These are phyloP conservation scores for Meteorus sp. DNA, from an alignment of 1,140 invertebrate species.

Conservation along the genomic window DNA sequence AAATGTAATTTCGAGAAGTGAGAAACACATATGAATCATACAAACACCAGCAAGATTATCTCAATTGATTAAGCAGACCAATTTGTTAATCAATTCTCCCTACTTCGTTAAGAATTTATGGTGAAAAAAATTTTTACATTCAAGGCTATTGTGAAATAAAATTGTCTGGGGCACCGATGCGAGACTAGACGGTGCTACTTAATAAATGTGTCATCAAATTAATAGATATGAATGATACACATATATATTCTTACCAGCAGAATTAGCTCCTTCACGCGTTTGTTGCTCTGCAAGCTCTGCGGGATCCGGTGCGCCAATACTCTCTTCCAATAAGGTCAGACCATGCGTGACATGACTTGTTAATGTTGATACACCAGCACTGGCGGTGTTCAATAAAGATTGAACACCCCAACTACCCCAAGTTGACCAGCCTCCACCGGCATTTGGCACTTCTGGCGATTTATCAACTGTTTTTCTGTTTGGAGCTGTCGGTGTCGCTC, in stretches of 20 bases:
- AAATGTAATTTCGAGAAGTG: background rate
- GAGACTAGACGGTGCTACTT: no score
- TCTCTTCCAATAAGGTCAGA: conserved; percentile 73
- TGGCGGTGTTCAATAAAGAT: conserved; percentile 73
- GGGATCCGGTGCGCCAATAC: conserved; percentile 76
- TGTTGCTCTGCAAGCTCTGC: conserved; percentile 67
- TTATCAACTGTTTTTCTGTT: conserved; percentile 34
- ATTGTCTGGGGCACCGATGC: background rate
- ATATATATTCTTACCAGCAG: conserved; percentile 19
- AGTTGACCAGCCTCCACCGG: conserved; percentile 58
- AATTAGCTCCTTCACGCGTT: background rate
- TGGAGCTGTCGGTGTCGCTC: conserved; percentile 35
- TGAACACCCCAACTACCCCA: conserved; percentile 72
- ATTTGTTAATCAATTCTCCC: conserved; percentile 27
- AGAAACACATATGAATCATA: background rate
- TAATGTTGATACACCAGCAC: conserved; percentile 71
- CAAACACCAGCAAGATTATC: background rate
- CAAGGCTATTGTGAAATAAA: conserved; percentile 6
- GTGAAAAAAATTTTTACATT: background rate
- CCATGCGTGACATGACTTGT: conserved; percentile 79
- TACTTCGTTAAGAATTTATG: conserved; percentile 18
- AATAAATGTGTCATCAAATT: no score
- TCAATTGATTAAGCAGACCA: conserved; percentile 18
- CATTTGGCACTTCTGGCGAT: conserved; percentile 24
- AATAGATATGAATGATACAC: background rate